Conservation (phyloP, 92 coral and sea anemone species). For the Chrysogorgia sp. region DNA sequence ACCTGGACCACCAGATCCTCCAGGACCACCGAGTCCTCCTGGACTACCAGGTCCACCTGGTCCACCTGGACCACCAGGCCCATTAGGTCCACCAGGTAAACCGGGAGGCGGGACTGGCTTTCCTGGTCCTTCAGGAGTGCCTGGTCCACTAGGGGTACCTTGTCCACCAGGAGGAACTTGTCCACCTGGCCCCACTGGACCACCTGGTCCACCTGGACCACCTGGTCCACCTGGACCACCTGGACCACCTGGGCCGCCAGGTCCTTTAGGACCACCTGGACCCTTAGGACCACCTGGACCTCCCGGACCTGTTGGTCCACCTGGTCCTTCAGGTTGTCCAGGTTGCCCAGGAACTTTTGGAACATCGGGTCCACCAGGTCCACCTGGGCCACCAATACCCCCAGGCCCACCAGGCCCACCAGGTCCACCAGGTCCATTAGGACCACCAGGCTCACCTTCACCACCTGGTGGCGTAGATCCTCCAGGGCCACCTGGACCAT, state of each 20-base stretch:
- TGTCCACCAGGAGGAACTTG: conserved; percentile 30
- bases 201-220: conserved; percentile 55
- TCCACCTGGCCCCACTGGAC: conserved; percentile 49
- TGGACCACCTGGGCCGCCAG: conserved; percentile 62
- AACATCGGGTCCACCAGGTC: conserved; percentile 67
- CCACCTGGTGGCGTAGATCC: conserved; percentile 28
- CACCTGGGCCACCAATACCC: conserved; percentile 65
- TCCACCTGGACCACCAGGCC: conserved; percentile 71
- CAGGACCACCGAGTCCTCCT: conserved; percentile 47
- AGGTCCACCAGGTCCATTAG: conserved; percentile 37
- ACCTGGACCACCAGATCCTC: conserved; percentile 67
- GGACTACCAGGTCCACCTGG: conserved; percentile 71
- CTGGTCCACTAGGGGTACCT: conserved; percentile 62
- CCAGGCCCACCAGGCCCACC: conserved; percentile 48
- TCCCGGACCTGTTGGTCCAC: conserved; percentile 11
- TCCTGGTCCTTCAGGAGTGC: conserved; percentile 66
- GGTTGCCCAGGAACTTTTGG: neutral
- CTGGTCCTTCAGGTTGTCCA: conserved; percentile 21
- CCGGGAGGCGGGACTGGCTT: conserved; percentile 63
- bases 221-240: conserved; percentile 54
- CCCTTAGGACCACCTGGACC: conserved; percentile 54
- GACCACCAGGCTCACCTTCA: conserved; percentile 40
- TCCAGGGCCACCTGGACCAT: conserved; percentile 36
- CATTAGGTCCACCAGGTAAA: conserved; percentile 65
- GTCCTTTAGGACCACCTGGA: conserved; percentile 44